These are phyloP conservation scores for Thereva nobilitata DNA, from an alignment of 2,888 invertebrate species.

Conservation along the genomic window DNA sequence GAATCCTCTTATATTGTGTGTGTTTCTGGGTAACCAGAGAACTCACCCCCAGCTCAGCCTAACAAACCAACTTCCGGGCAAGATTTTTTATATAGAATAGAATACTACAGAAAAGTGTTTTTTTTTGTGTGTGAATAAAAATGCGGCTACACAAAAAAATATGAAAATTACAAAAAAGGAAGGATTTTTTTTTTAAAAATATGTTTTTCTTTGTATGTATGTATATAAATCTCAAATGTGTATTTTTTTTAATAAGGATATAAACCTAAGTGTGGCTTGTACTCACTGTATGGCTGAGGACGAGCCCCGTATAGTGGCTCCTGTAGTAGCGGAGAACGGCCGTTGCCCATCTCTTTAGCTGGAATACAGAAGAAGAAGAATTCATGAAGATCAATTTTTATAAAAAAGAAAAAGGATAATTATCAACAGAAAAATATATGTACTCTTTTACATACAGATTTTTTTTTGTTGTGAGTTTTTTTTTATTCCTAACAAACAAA, in stretches of 20 bases:
- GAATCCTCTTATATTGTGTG: conserved; percentile 1
- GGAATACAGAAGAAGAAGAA: conserved; percentile 53
- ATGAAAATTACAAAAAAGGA: conserved; percentile 4
- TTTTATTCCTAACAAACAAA: too few relatives aligned
- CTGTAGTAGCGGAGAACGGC: conserved; percentile 84
- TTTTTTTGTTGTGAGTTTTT: too few relatives aligned
- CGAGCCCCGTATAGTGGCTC: conserved; percentile 87
- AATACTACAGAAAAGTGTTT: too few relatives aligned
- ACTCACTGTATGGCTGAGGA: conserved; percentile 89
- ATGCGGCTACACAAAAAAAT: neutral
- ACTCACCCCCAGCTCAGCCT: too few relatives aligned
- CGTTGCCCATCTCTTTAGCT: conserved; percentile 59
- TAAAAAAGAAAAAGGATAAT: too few relatives aligned
- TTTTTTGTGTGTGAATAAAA: too few relatives aligned
- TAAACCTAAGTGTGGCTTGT: conserved; percentile 19
- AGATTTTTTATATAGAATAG: too few relatives aligned
- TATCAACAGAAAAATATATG: too few relatives aligned
- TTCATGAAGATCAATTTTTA: neutral
- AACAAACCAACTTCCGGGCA: too few relatives aligned
- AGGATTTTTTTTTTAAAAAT: conserved; percentile 1
- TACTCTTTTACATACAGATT: too few relatives aligned
- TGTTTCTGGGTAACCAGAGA: neutral
- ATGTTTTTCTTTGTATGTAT: neutral
- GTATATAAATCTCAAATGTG: too few relatives aligned
- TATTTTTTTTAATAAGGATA: too few relatives aligned